Base-by-base conservation (phyloP, 2,797 vertebrate genomes). In the Hoplostethus atlanticus region DNA sequence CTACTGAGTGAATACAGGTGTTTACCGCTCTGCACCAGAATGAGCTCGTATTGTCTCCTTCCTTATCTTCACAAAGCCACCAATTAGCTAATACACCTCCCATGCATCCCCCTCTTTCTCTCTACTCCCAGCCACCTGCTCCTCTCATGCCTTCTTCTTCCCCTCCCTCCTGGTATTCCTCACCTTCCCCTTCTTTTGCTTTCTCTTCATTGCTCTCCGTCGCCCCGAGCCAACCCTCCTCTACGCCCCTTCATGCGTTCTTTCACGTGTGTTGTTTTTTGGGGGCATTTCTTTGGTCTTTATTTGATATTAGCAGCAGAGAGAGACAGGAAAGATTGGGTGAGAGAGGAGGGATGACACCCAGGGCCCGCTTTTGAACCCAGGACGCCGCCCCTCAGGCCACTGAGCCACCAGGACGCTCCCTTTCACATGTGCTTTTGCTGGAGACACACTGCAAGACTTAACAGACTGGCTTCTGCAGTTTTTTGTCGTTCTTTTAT, bases 21-120 rank as follows among this genome's bases (percentile, higher is more conserved):
- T 68, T 56, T 36, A 54, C 47, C 30, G 21, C 59, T 16, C 15
- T 7, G 59, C 16, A 17, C 31, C 54, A 16, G 15, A 50, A 64
- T 70, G 54, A 57, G 57, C 4, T 11, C 55, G 47, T 6, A 15
- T 50, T 2, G 6, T 62, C 42, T 68, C n/a, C 31, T 9, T 36
- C 50, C 16, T 80, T 76, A 59, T 31, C 17, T 61, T 50, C n/a
- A 57, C 46, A 71, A 59, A 55, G 16, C n/a, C 51, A 4, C 31
- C 10, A 1, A 40, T 64, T 63, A 59, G 67, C 58, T 61, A 47
- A 63, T 46, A 9, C 25, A 38, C 5, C 7, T 28, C 34, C n/a
- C 3, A 12, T 46, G 46, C 34, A 11, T 16, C 2, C 3, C 9
- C 16, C n/a, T 31, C 13, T n/a, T n/a, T 61, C 21, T 17, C 34